Evolutionary conservation across 2,797 vertebrate genomes (phyloP).

Genomic region (Argentina silus): DNA sequence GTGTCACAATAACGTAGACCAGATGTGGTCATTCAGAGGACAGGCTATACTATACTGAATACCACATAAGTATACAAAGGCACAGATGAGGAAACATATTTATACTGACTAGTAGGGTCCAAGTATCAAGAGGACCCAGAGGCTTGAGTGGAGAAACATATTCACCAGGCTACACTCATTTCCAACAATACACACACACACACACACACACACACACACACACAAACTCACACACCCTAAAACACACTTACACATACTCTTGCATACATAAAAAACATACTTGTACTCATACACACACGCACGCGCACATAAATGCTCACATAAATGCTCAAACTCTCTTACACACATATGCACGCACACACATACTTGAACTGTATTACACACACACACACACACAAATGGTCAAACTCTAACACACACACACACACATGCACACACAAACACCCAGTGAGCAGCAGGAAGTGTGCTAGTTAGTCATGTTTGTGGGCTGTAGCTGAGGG

Average conservation of each 20-base stretch:
- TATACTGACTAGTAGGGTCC: no score
- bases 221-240: background rate
- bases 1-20: no score
- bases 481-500: slow-evolving; percentile 41
- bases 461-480: slow-evolving; percentile 64
- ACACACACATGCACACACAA: slow-evolving; percentile 15
- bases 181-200: background rate
- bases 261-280: background rate
- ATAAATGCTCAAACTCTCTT: background rate
- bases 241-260: background rate
- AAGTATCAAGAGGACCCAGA: no score
- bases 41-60: no score
- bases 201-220: slow-evolving; percentile 9
- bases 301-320: background rate
- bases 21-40: no score
- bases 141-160: no score
- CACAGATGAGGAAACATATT: no score
- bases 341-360: no score
- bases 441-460: slow-evolving; percentile 56
- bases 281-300: slow-evolving; percentile 10
- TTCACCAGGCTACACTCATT: no score
- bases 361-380: background rate
- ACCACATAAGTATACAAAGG: no score
- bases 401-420: slow-evolving; percentile 6
- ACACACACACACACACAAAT: background rate